These are phyloP conservation scores for Poeciliopsis turrubarensis DNA, from an alignment of 2,113 vertebrate genomes.

Conservation along the genomic window DNA sequence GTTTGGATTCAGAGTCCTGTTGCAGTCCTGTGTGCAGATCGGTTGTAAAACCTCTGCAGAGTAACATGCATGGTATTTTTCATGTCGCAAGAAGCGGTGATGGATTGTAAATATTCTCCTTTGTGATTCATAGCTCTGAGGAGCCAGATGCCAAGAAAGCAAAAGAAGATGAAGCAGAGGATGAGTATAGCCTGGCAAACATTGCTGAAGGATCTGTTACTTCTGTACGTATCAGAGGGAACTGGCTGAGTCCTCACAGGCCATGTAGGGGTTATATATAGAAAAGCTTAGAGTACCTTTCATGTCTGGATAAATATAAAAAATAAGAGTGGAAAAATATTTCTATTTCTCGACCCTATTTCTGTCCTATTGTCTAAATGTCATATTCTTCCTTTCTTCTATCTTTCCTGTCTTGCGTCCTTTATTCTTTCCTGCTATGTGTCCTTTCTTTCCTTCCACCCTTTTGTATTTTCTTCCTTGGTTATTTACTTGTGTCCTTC, in stretches of 20 bases:
- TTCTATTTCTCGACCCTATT: not conserved
- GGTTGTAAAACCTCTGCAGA: not conserved
- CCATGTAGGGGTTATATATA: not conserved
- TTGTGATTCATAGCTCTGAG: constrained; percentile 68
- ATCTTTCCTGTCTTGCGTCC: too few species aligned
- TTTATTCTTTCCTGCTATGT: too few species aligned
- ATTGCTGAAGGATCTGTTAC: constrained; percentile 86
- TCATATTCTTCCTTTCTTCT: too few species aligned
- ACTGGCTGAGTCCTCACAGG: not conserved
- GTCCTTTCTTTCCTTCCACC: too few species aligned
- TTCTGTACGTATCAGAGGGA: constrained; percentile 79
- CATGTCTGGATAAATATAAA: not conserved
- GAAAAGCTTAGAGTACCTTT: not conserved
- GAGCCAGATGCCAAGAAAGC: constrained; percentile 81
- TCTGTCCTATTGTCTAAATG: too few species aligned
- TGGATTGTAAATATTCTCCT: not conserved
- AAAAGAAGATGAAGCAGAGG: constrained; percentile 81
- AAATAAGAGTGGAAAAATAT: not conserved
- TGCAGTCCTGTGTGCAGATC: not conserved
- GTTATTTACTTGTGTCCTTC: too few species aligned
- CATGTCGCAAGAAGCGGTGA: not conserved
- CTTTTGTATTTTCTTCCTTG: too few species aligned
- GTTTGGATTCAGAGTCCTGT: constrained; percentile 27
- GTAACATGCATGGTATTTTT: not conserved
- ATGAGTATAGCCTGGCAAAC: constrained; percentile 79